Base-by-base conservation (phyloP, 2,797 vertebrate species). In the Sebastes cheni region DNA sequence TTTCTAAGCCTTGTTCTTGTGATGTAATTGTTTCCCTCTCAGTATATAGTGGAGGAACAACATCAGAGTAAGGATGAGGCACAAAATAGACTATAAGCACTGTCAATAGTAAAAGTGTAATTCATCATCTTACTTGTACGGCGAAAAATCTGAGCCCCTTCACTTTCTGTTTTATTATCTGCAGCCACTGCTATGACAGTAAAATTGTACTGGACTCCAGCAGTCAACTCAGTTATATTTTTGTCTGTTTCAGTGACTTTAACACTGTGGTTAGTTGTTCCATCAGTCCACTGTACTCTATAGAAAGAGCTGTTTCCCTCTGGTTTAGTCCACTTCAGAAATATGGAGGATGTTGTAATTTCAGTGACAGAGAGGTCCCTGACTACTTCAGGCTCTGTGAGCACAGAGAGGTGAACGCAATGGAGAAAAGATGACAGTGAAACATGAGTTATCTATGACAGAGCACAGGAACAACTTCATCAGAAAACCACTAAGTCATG, bases 121-220 rank as follows among this genome's bases (percentile, higher is more conserved):
- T 23, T 56, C 25, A 25, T 56, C 55, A 58, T 58, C 58, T 60
- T 60, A 60, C 58, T 60, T 60, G 58, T 60, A 30, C 20, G 2
- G 27, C 1, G 58, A 60, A 20, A 60, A 0, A 13, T 59, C 14
- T 29, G 27, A 20, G 27, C 8, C 16, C 29, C 58, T 60, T 8
- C 27, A 0, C 9, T 56, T 56, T 13, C 54, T 25, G 25, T 25
- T 58, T 25, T 58, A 23, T 27, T 58, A 56, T 56, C 87, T 74
- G 10, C 30, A 36, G 87, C 87, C 56, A 84, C 56, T 55, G 85
- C 59, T 50, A 32, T 56, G 10, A 84, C 70, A 20, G 2, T 18
- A 5, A 83, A n/a, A 2, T 13, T 18, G 20, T 79, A 66, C 39
- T 16, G 27, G 4, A 22, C 61, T 39, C 74, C 71, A 30, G 76